Percentiles rank a stretch among this genome's conserved stretches.
These are phyloP conservation scores for Anastrepha ludens DNA, from an alignment of 1,140 invertebrate species.

Conservation along the genomic window DNA sequence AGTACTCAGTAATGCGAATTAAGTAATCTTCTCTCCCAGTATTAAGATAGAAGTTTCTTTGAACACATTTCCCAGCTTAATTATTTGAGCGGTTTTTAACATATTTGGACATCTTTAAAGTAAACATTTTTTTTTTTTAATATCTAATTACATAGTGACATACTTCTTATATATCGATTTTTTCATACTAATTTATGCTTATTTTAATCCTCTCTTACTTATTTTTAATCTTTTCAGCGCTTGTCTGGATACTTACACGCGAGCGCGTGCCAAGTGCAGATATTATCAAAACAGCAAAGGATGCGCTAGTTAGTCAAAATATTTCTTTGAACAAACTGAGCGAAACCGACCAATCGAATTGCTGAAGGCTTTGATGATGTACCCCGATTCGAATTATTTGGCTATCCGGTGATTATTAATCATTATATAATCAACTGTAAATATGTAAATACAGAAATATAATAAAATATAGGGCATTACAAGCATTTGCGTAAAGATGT, in stretches of 20 bases:
- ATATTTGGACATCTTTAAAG: no score
- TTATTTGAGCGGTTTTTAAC: no score
- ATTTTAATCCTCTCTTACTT: neutral
- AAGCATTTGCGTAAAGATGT: neutral
- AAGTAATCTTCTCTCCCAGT: no score
- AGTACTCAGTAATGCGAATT: no score
- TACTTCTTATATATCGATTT: no score
- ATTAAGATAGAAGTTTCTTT: no score
- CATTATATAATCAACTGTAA: neutral
- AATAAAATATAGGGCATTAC: neutral
- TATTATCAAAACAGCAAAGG: slow-evolving; percentile 59
- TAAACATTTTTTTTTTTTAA: no score
- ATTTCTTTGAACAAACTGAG: slow-evolving; percentile 60
- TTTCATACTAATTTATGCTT: no score
- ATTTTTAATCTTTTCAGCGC: slow-evolving; percentile 60
- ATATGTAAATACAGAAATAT: neutral
- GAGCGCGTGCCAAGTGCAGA: slow-evolving; percentile 59
- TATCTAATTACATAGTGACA: no score
- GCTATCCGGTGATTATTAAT: no score
- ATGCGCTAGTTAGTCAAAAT: slow-evolving; percentile 62
- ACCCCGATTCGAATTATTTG: neutral
- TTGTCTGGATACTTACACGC: slow-evolving; percentile 69
- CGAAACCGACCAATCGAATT: slow-evolving; percentile 63
- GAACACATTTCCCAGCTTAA: no score
- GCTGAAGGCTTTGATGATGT: slow-evolving; percentile 52